Evolutionary conservation across 2,797 vertebrate species (phyloP).

Genomic region (Microcaecilia unicolor): DNA sequence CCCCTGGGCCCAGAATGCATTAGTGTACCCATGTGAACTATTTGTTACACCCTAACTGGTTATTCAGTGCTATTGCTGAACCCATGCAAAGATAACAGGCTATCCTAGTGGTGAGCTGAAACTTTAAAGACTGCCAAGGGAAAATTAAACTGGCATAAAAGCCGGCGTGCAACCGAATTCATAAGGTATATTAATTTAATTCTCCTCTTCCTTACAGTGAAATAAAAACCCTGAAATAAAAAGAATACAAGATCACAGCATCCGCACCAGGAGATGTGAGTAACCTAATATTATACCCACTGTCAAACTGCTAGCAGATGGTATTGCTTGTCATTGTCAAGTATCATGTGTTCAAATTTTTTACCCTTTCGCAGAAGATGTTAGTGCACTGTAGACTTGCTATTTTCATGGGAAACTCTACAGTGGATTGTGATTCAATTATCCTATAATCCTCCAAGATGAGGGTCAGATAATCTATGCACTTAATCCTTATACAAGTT

Average conservation of each 20-base stretch:
- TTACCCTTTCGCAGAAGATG: slow-evolving; percentile 1
- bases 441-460: slow-evolving; percentile 43
- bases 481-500: slow-evolving; percentile 6
- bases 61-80: too few relatives aligned
- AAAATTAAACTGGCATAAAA: too few relatives aligned
- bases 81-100: too few relatives aligned
- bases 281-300: slow-evolving; percentile 5
- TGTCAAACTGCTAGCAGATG: slow-evolving; percentile 4
- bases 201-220: slow-evolving; percentile 34
- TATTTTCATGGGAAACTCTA: slow-evolving; percentile 12
- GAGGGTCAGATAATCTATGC: slow-evolving; percentile 30
- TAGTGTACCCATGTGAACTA: too few relatives aligned
- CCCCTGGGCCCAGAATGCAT: too few relatives aligned
- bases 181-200: too few relatives aligned
- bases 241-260: slow-evolving; percentile 13
- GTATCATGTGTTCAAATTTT: too few relatives aligned
- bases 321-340: too few relatives aligned
- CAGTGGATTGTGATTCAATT: slow-evolving; percentile 32
- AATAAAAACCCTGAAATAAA: slow-evolving; percentile 24
- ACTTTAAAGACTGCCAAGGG: too few relatives aligned
- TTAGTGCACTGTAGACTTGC: slow-evolving; percentile 1
- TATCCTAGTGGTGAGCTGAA: too few relatives aligned
- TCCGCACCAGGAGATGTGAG: slow-evolving; percentile 43
- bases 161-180: too few relatives aligned
- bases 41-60: too few relatives aligned